Evolutionary conservation across 2,888 invertebrate species (phyloP).

Genomic region (Papilio protenor): DNA sequence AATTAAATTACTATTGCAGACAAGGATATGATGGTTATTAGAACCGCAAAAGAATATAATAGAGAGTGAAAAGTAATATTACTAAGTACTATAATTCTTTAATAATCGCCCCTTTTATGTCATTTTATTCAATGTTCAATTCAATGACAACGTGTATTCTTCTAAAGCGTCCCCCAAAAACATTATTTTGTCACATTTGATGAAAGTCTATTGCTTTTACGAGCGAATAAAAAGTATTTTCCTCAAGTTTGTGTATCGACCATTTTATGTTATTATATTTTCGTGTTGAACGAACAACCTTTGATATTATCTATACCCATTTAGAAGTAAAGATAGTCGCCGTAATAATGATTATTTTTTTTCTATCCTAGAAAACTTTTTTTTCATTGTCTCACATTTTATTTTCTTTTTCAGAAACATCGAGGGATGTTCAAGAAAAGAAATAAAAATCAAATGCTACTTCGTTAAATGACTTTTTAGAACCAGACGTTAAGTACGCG

Average conservation of each 20-base stretch:
- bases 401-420: not conserved
- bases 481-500: not conserved
- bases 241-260: not conserved
- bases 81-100: not conserved
- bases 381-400: not conserved
- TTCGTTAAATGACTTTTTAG: not conserved
- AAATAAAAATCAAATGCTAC: not conserved
- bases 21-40: too few relatives aligned
- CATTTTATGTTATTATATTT: not conserved
- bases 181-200: not conserved
- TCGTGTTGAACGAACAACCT: not conserved
- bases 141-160: not conserved
- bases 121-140: not conserved
- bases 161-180: not conserved
- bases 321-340: not conserved
- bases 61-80: not conserved
- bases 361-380: not conserved
- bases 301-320: not conserved
- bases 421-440: not conserved
- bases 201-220: constrained; percentile 6
- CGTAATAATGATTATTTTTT: not conserved
- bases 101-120: not conserved
- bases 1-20: too few relatives aligned
- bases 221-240: constrained; percentile 9
- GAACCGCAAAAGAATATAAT: too few relatives aligned